Base-by-base conservation (phyloP, 1,140 invertebrate species). In the Spodoptera frugiperda region DNA sequence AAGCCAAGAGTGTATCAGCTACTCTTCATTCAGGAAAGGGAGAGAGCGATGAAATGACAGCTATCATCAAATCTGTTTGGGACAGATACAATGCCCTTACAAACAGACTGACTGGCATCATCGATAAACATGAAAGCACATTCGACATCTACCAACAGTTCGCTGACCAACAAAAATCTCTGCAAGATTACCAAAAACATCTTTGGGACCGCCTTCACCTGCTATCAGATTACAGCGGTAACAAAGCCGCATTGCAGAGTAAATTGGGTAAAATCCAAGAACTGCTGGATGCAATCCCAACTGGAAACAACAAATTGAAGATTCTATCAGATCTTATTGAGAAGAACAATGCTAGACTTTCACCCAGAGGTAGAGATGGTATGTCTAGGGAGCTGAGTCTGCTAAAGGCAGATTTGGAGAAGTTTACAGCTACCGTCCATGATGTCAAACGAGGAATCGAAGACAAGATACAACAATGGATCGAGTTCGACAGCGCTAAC, bases 401-500 rank as follows among this genome's bases (percentile, higher is more conserved):
- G 87, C 92, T 98, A 14, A 97, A 95, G 87, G 95, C 95, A 79
- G 98, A 98, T 83, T 96, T 97, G 84, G 97, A 98, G 68, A 98
- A 98, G 86, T 97, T 98, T 76, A 95, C 95, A n/a, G 95, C 95
- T 1, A 96, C 96, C 0, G 93, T 98, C 33, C 96, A 95, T 76
- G 97, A 98, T 87, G 96, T 97, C 0, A 96, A 96, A 84, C 96
- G 96, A 81, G 96, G 96, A 39, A 94, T 99, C 25, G 97, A 98
- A 90, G 97, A 98, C 80, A 96, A 97, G 74, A 95, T 99, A 48
- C 96, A 97, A 82, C 98, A 98, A 92, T 99, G 98, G 98, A 96
- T 95, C 55, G 97, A 98, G 76, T 99, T 98, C 87, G 98, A 99
- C 87, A 96, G 96, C 73, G 97, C 97, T 2, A 96, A 98, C 82